A percentile compares a stretch with the other conserved stretches of the same genome.
Conservation (phyloP, 2,113 vertebrate species). For the Xerus inauris region DNA sequence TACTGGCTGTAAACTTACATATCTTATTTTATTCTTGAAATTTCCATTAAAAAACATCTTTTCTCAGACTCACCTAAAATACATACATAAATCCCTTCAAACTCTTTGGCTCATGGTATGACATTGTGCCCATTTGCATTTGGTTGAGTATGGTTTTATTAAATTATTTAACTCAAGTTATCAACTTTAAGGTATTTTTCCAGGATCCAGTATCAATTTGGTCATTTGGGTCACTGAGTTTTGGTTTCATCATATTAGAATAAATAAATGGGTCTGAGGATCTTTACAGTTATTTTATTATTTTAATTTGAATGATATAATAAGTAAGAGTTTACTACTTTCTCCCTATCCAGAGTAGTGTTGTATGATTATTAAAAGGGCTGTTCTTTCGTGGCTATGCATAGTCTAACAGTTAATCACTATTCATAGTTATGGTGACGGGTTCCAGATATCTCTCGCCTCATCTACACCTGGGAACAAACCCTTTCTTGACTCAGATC, state of each 20-base stretch:
- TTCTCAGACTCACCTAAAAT: not conserved
- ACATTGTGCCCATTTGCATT: not conserved
- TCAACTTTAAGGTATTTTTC: not conserved
- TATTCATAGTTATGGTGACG: constrained; percentile 63
- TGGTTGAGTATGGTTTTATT: not conserved
- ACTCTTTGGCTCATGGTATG: not conserved
- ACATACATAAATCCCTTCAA: not conserved
- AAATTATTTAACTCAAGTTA: not conserved
- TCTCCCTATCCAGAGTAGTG: not conserved
- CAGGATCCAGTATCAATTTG: not conserved
- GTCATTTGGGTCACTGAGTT: not conserved
- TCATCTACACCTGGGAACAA: constrained; percentile 71
- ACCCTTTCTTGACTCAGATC: constrained; percentile 78
- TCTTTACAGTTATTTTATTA: not conserved
- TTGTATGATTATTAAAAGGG: constrained; percentile 47
- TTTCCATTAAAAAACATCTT: not conserved
- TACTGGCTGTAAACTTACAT: not conserved
- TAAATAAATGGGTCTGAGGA: not conserved
- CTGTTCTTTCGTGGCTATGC: constrained; percentile 28
- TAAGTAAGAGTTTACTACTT: constrained; percentile 25
- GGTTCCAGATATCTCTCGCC: constrained; percentile 66
- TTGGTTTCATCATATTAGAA: not conserved
- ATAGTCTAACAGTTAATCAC: constrained; percentile 70
- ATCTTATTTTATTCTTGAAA: not conserved
- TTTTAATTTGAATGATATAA: not conserved